Evolutionary conservation across 2,888 invertebrate genomes (phyloP).

Genomic region (Heliconius charithonia): DNA sequence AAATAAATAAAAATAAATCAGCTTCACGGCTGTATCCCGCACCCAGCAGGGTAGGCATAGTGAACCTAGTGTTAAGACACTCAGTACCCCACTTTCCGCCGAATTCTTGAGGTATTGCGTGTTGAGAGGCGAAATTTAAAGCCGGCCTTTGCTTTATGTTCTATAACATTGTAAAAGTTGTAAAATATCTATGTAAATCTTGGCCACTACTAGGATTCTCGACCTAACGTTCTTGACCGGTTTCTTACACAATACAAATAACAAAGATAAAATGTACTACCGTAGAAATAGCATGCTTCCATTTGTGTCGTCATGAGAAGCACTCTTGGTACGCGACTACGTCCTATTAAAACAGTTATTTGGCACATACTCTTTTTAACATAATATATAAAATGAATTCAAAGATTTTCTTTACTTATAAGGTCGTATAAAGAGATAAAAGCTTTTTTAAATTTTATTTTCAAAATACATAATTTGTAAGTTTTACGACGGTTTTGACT

Average conservation of each 20-base stretch:
- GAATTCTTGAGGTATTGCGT: too few species aligned
- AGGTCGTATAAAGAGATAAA: too few species aligned
- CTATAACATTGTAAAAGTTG: neutral
- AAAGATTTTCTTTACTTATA: neutral
- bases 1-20: too few species aligned
- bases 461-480: too few species aligned
- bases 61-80: too few species aligned
- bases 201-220: constrained; percentile 12
- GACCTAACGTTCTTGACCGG: constrained; percentile 37
- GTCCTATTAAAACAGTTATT: constrained; percentile 39
- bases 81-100: too few species aligned
- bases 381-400: neutral
- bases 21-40: too few species aligned
- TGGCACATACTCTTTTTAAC: constrained; percentile 10
- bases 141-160: too few species aligned
- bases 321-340: constrained; percentile 37
- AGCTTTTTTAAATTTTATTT: too few species aligned
- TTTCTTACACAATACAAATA: constrained; percentile 38
- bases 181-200: neutral
- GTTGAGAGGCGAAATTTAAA: too few species aligned
- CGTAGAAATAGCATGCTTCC: constrained; percentile 39
- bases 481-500: too few species aligned
- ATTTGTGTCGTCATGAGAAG: constrained; percentile 40
- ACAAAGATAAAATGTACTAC: constrained; percentile 43
- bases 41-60: too few species aligned